Evolutionary conservation across 2,113 vertebrate genomes (phyloP), one percentile per base, ranked within the genome.

Genomic region (Panthera uncia): DNA sequence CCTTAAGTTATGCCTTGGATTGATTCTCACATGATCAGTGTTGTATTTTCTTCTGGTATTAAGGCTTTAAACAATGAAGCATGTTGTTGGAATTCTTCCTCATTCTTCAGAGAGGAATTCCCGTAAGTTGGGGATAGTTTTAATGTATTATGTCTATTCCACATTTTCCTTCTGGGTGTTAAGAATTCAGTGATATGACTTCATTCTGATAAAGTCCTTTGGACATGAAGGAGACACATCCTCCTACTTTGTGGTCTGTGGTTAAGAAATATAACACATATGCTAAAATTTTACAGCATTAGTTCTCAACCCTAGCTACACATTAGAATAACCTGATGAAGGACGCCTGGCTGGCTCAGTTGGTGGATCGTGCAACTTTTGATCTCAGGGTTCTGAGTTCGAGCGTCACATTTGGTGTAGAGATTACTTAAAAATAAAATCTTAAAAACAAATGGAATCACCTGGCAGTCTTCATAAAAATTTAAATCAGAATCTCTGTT

Each of bases 121-220:
- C 78, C 79, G 3, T 66, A 52, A 57, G 90, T 95, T 90, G 8
- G 16, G 68, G 48, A n/a, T 87, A 83, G 38, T 65, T 79, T 90
- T 93, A 79, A 87, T 74, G 8, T 87, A 83, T 87, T 79, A 36
- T 38, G 7, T 36, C 36, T 55, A 61, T 66, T 90, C 41, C 33
- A 31, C 29, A 87, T 87, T 95, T 29, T 93, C 10, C n/a, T 96
- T 85, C 61, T 92, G 27, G 36, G 79, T 41, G 57, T 92, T 73
- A 89, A 86, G 50, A 96, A 19, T 36, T 93, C 87, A 69, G 27
- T 65, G 73, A 76, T 63, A 31, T 82, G 27, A 86, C 52, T 91
- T 97, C 91, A 81, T 78, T 78, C 45, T 73, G 13, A 83, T 82
- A 73, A 78, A 76, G 19, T 45, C 41, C 38, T 13, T 41, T 73